These are phyloP conservation scores for Chiloscyllium plagiosum DNA, from an alignment of 2,113 vertebrate genomes.

Conservation along the genomic window DNA sequence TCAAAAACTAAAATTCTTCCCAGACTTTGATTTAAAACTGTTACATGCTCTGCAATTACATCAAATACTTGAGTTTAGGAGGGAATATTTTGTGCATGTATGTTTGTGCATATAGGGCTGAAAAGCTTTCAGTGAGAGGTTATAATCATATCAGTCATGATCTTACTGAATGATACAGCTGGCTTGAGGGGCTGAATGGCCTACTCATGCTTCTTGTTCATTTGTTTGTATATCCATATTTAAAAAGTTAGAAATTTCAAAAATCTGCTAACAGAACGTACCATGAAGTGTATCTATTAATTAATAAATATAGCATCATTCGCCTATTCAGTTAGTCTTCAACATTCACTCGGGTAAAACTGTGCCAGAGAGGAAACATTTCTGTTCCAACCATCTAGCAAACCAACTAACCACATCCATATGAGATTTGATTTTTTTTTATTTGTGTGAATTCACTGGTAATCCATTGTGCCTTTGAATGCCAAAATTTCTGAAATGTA, in stretches of 20 bases:
- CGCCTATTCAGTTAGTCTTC: neutral
- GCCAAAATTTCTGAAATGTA: neutral
- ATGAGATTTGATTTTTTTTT: conserved; percentile 3
- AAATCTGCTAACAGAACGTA: neutral
- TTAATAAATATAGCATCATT: neutral
- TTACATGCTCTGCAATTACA: neutral
- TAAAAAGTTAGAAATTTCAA: neutral
- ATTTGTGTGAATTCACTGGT: neutral
- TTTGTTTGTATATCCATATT: neutral
- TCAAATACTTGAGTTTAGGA: neutral
- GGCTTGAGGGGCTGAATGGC: too few species aligned
- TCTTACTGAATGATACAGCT: too few species aligned
- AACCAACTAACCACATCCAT: neutral
- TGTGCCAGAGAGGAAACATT: neutral
- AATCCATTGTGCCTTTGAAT: neutral
- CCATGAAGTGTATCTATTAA: neutral
- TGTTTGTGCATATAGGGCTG: neutral
- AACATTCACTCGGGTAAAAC: neutral
- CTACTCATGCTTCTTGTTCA: too few species aligned
- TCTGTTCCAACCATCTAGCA: neutral
- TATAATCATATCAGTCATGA: too few species aligned
- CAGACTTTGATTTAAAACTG: neutral
- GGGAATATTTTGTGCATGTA: neutral
- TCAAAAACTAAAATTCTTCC: neutral
- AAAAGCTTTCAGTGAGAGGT: too few species aligned